Percentiles rank a stretch among this genome's conserved stretches.
Evolutionary conservation across 2,888 invertebrate genomes (phyloP).

Genomic region (Drosophila ochracea): DNA sequence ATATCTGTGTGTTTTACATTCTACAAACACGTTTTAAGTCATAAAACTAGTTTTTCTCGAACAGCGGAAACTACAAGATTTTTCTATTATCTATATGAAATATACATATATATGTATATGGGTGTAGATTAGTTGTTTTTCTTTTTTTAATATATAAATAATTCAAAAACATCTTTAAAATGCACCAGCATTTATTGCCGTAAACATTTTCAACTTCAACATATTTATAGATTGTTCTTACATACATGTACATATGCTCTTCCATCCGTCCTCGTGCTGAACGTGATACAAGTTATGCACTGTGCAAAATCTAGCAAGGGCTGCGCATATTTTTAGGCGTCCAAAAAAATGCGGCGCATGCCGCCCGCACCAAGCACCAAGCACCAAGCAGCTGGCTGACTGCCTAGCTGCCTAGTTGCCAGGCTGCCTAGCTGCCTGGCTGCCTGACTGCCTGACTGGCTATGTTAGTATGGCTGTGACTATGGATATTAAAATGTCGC

Average conservation of each 20-base stretch:
- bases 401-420: not conserved
- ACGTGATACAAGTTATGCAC: conserved; percentile 30
- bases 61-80: not conserved
- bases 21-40: not conserved
- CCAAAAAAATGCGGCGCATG: conserved; percentile 54
- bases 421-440: not conserved
- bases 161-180: not conserved
- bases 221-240: conserved; percentile 3
- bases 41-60: not conserved
- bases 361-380: conserved; percentile 1
- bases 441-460: not conserved
- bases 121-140: not conserved
- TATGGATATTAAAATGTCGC: conserved; percentile 76
- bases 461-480: conserved; percentile 3
- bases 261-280: conserved; percentile 2
- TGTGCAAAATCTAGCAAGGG: conserved; percentile 24
- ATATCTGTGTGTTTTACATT: not conserved
- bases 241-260: not conserved
- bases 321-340: conserved; percentile 65
- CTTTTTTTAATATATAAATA: not conserved
- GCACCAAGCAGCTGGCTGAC: not conserved
- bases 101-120: not conserved
- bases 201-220: not conserved
- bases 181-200: not conserved
- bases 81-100: no score